Conservation (phyloP, 2,797 vertebrate species). For the Onychomys arenicola region DNA sequence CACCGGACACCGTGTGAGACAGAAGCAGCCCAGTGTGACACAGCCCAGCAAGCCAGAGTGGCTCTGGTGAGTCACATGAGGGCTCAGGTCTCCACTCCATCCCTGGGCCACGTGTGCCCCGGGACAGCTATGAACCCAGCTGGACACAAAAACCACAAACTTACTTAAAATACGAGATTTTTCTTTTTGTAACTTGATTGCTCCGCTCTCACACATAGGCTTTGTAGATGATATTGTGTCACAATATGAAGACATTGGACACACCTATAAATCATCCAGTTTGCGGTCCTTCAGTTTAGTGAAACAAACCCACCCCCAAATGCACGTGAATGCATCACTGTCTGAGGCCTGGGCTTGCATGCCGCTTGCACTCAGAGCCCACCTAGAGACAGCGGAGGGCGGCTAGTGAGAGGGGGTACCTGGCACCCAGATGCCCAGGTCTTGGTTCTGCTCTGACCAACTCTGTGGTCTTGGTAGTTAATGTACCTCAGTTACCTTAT, state of each 20-base stretch:
- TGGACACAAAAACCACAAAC: neutral
- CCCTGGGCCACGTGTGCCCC: neutral
- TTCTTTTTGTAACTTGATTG: neutral
- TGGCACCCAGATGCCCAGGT: neutral
- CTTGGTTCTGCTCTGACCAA: neutral
- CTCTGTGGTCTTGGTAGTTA: neutral
- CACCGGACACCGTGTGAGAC: neutral
- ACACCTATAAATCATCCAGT: neutral
- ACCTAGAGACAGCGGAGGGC: neutral
- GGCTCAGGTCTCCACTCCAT: neutral
- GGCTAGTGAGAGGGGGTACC: neutral
- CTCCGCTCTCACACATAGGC: neutral
- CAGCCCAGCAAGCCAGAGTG: neutral
- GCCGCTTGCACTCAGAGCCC: neutral
- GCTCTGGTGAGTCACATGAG: neutral
- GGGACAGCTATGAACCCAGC: neutral
- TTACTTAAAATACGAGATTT: neutral
- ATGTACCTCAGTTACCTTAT: neutral
- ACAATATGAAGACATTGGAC: neutral
- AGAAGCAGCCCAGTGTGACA: neutral
- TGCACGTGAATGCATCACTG: neutral
- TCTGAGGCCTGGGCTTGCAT: neutral
- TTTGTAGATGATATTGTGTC: neutral
- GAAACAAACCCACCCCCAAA: neutral
- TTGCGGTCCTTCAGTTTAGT: neutral